These are phyloP conservation scores for Lepilemur ruficaudatus DNA, from an alignment of 2,797 vertebrate species.

Conservation along the genomic window DNA sequence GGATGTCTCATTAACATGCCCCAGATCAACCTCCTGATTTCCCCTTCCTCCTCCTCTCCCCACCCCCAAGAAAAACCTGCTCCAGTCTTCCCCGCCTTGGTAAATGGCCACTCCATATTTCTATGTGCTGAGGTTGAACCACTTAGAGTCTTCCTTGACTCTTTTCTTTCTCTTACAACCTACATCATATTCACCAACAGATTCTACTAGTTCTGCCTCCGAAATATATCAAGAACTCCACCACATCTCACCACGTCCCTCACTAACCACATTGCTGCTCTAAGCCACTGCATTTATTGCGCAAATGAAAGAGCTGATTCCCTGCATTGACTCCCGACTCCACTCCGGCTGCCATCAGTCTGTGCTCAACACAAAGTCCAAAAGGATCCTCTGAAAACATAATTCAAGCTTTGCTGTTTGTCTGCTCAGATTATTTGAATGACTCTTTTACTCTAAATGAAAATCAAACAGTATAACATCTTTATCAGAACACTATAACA, in stretches of 20 bases:
- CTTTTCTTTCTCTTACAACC: neutral
- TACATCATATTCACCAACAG: neutral
- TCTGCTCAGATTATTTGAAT: neutral
- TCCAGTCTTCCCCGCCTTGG: neutral
- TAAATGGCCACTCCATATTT: neutral
- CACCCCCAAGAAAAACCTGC: neutral
- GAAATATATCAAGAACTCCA: neutral
- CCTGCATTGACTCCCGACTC: neutral
- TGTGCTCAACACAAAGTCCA: neutral
- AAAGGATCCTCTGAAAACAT: neutral
- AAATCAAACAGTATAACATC: neutral
- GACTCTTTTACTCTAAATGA: neutral
- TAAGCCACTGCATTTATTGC: neutral
- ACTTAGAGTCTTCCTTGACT: neutral
- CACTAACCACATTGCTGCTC: rapidly evolving
- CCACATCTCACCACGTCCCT: neutral
- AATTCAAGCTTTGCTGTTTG: neutral
- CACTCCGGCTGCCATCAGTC: neutral
- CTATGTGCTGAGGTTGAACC: neutral
- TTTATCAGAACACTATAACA: neutral
- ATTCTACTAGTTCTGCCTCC: neutral
- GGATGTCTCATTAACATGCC: neutral
- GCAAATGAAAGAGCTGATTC: neutral
- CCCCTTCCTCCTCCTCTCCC: too few species aligned
- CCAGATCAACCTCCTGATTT: neutral